Evolutionary conservation across 2,113 vertebrate species (phyloP).

Genomic region (Pteronura brasiliensis): DNA sequence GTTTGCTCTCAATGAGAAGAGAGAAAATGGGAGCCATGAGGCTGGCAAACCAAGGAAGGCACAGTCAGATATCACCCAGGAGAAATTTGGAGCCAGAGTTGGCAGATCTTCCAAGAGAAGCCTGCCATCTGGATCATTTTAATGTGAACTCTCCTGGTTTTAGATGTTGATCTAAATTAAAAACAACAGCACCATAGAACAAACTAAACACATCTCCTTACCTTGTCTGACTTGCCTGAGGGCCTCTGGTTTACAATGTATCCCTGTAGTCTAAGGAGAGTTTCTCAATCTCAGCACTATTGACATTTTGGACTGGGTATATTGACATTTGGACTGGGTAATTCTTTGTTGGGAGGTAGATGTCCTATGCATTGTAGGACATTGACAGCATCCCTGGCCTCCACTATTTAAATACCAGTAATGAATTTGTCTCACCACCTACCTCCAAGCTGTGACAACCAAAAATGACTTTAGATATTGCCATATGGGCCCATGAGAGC

Average conservation of each 20-base stretch:
- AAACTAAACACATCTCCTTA: not conserved
- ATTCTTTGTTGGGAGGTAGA: not conserved
- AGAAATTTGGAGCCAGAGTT: not conserved
- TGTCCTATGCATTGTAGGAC: not conserved
- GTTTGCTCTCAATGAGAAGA: not conserved
- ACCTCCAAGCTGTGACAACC: not conserved
- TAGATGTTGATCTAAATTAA: not conserved
- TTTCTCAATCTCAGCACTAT: not conserved
- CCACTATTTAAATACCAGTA: not conserved
- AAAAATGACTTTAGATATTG: not conserved
- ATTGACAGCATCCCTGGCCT: not conserved
- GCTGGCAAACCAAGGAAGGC: not conserved
- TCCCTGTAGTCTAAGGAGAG: not conserved
- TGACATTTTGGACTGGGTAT: not conserved
- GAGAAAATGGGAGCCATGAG: not conserved
- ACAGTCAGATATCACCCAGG: not conserved
- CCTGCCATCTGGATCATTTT: not conserved
- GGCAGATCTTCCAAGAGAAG: not conserved
- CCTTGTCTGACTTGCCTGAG: not conserved
- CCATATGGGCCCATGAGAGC: not conserved
- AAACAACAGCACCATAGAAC: not conserved
- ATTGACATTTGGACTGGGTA: not conserved
- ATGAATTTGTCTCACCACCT: not conserved
- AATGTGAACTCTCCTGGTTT: not conserved
- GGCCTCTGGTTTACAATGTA: not conserved